Conservation (phyloP, 92 coral and sea anemone species). For the Parazoanthus swiftii region DNA sequence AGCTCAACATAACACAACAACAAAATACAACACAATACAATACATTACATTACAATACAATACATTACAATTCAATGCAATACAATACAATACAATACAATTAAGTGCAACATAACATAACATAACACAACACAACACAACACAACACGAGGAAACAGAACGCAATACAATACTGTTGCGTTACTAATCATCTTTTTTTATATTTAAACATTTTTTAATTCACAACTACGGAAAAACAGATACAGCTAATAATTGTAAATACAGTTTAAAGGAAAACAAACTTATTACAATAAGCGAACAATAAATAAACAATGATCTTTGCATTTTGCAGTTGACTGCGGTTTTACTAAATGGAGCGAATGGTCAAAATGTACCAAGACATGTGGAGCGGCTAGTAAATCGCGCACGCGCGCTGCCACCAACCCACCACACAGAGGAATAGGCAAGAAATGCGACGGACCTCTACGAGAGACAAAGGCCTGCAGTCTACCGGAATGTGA, state of each 20-base stretch:
- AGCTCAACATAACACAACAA: too few relatives aligned
- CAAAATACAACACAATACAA: too few relatives aligned
- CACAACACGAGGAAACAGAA: not conserved
- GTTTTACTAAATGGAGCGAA: constrained; percentile 18
- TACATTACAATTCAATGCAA: not conserved
- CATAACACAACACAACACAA: not conserved
- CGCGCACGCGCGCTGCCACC: constrained; percentile 33
- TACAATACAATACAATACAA: not conserved
- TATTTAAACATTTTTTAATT: too few relatives aligned
- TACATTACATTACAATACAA: too few relatives aligned
- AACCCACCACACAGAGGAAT: constrained; percentile 39
- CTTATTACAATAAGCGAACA: not conserved
- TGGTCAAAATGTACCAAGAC: constrained; percentile 36
- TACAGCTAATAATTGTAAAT: too few relatives aligned
- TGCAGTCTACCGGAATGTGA: constrained; percentile 13
- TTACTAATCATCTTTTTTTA: too few relatives aligned
- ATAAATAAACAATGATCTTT: not conserved
- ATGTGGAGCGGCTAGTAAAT: constrained; percentile 28
- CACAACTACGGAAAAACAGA: too few relatives aligned
- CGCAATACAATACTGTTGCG: not conserved
- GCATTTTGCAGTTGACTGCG: constrained; percentile 31
- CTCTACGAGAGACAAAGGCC: constrained; percentile 28
- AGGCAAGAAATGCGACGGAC: constrained; percentile 42
- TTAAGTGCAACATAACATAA: not conserved
- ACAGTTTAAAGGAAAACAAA: too few relatives aligned